Percentiles rank a stretch among this genome's conserved stretches.
Evolutionary conservation across 2,888 invertebrate species (phyloP).

Genomic region (Oegoconia quadripuncta): DNA sequence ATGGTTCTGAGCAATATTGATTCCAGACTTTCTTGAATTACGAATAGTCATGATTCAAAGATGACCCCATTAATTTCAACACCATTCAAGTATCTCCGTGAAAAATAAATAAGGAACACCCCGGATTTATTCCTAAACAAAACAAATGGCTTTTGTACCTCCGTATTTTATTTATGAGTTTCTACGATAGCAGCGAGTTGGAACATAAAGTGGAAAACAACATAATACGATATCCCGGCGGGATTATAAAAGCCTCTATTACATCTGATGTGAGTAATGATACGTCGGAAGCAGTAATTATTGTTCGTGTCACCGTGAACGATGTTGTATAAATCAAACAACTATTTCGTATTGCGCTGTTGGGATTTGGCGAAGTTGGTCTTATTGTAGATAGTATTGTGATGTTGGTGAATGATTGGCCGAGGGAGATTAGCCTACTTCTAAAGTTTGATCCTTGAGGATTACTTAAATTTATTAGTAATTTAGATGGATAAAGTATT

Average conservation of each 20-base stretch:
- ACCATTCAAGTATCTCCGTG: not conserved
- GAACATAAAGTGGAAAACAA: slow-evolving; percentile 9
- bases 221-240: slow-evolving; percentile 2
- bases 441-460: too few species aligned
- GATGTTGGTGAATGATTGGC: too few species aligned
- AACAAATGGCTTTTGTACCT: not conserved
- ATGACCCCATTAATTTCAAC: too few species aligned
- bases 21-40: too few species aligned
- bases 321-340: slow-evolving; percentile 15
- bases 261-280: slow-evolving; percentile 17
- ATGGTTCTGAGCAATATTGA: too few species aligned
- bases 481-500: too few species aligned
- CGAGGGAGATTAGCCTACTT: too few species aligned
- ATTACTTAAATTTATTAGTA: too few species aligned
- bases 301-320: slow-evolving; percentile 14
- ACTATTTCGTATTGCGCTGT: not conserved
- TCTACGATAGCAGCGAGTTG: slow-evolving; percentile 7
- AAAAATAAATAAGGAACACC: not conserved
- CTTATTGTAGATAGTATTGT: too few species aligned
- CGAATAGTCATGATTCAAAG: too few species aligned
- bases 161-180: slow-evolving; percentile 3
- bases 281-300: slow-evolving; percentile 23
- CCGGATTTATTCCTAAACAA: slow-evolving; percentile 1
- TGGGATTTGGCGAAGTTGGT: too few species aligned
- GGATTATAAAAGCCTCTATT: slow-evolving; percentile 9